Conservation (phyloP, 2,113 vertebrate genomes). For the Nothocercus julius region DNA sequence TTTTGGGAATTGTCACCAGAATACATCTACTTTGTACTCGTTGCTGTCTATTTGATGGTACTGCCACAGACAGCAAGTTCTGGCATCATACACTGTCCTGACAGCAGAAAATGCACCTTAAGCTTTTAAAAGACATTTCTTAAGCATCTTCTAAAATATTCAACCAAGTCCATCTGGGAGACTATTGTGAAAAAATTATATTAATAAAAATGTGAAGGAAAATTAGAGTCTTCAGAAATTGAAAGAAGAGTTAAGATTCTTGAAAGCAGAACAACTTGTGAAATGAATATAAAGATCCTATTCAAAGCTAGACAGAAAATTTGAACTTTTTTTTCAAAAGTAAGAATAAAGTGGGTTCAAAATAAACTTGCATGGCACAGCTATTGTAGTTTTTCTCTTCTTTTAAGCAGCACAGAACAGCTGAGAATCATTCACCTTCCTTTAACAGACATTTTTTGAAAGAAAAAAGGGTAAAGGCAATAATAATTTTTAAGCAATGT, state of each 20-base stretch:
- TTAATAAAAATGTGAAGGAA: not conserved
- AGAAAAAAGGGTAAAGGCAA: not conserved
- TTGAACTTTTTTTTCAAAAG: not conserved
- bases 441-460: not conserved
- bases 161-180: not conserved
- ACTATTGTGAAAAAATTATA: not conserved
- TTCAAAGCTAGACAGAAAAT: not conserved
- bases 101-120: not conserved
- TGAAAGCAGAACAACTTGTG: not conserved
- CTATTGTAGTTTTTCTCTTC: not conserved
- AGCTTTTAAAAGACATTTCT: not conserved
- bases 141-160: not conserved
- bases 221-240: not conserved
- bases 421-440: conserved; percentile 15
- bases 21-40: not conserved
- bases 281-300: not conserved
- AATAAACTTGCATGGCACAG: not conserved
- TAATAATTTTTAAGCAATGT: conserved; percentile 37
- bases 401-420: not conserved
- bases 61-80: not conserved
- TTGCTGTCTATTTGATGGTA: not conserved
- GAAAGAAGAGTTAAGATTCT: not conserved
- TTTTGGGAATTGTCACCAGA: not conserved
- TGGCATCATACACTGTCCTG: not conserved
- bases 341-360: not conserved